A percentile compares a stretch with the other conserved stretches of the same genome.
Conservation (phyloP, 2,113 vertebrate species). For the Gallinago jamesoni region DNA sequence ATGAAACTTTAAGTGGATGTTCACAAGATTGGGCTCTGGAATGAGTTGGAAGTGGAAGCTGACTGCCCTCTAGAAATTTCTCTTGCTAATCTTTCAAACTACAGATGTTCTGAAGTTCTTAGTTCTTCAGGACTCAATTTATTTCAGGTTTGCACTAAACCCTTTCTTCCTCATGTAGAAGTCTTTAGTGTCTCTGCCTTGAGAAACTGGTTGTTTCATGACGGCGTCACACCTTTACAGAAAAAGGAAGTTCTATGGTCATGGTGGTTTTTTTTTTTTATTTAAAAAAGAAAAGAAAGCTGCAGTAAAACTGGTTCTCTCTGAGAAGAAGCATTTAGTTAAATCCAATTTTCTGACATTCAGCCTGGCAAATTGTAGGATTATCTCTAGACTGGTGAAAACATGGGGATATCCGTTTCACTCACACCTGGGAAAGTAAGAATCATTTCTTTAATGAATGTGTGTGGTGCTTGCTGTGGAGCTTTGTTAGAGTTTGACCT, state of each 20-base stretch:
- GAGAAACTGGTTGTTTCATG: not conserved
- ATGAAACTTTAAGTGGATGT: not conserved
- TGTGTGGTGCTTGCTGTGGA: not conserved
- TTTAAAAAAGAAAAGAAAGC: not conserved
- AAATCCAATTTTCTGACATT: not conserved
- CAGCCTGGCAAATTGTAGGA: not conserved
- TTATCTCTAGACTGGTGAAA: not conserved
- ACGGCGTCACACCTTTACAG: not conserved
- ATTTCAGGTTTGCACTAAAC: not conserved
- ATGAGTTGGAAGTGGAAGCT: not conserved
- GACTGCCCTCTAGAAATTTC: not conserved
- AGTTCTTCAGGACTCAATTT: not conserved
- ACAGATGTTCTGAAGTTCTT: not conserved
- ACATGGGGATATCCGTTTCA: not conserved
- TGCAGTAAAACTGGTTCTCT: not conserved
- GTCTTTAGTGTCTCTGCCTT: not conserved
- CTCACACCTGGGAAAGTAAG: not conserved
- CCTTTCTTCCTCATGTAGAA: not conserved
- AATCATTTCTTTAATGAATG: not conserved
- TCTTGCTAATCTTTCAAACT: not conserved
- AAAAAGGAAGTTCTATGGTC: not conserved
- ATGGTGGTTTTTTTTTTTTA: not conserved
- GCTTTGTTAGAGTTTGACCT: not conserved
- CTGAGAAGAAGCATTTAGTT: not conserved
- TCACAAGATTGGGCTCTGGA: not conserved